Evolutionary conservation across 2,888 invertebrate genomes (phyloP).

Genomic region (Globia sparganii): DNA sequence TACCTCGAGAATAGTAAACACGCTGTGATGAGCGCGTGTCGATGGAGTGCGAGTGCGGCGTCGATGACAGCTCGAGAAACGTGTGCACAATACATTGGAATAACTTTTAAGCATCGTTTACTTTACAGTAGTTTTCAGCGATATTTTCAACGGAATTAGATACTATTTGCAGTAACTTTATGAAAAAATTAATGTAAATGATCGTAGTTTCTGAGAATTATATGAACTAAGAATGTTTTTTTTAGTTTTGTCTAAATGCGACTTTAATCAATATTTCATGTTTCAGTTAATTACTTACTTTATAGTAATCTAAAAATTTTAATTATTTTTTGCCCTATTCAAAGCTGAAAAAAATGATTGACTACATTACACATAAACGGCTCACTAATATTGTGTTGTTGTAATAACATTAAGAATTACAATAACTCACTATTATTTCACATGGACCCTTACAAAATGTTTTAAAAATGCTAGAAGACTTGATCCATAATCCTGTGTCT

Average conservation of each 20-base stretch:
- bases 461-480: not conserved
- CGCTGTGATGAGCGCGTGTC: constrained; percentile 66
- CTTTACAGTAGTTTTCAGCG: not conserved
- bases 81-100: not conserved
- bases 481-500: not conserved
- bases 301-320: not conserved
- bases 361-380: not conserved
- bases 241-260: no score
- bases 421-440: not conserved
- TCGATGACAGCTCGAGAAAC: not conserved
- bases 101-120: constrained; percentile 15
- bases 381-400: not conserved
- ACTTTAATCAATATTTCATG: not conserved
- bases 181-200: not conserved
- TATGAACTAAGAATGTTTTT: not conserved
- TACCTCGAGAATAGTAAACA: constrained; percentile 86
- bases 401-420: not conserved
- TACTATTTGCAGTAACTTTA: not conserved
- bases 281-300: not conserved
- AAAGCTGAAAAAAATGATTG: not conserved
- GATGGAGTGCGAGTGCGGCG: constrained; percentile 49
- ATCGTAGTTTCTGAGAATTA: not conserved
- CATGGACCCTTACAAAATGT: no score
- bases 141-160: not conserved
- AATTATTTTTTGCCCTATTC: not conserved